Evolutionary conservation across 2,888 invertebrate genomes (phyloP).

Genomic region (Leptarthrus brevirostris): DNA sequence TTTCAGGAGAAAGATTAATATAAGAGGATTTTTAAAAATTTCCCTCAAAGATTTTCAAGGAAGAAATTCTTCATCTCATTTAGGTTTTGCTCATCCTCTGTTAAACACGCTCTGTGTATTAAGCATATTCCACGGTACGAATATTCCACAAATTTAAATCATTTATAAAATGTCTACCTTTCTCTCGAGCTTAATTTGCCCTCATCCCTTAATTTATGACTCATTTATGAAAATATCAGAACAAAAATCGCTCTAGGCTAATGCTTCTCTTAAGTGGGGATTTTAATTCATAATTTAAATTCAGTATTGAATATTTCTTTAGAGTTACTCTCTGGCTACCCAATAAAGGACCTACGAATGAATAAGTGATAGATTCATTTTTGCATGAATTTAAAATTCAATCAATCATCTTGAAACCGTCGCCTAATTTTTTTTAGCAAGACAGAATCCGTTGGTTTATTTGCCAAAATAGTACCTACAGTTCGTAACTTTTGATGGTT

Average conservation of each 20-base stretch:
- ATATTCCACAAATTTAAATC: too few species aligned
- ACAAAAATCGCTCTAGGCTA: background rate
- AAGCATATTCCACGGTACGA: too few species aligned
- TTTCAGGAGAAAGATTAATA: too few species aligned
- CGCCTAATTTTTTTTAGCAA: too few species aligned
- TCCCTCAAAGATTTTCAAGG: too few species aligned
- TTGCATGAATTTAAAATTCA: conserved; percentile 30
- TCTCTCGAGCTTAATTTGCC: background rate
- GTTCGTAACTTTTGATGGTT: too few species aligned
- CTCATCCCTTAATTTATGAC: conserved; percentile 29
- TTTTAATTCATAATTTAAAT: conserved; percentile 37
- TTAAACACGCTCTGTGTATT: too few species aligned
- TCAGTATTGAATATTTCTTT: conserved; percentile 26
- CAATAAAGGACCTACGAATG: background rate
- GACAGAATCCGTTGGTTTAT: too few species aligned
- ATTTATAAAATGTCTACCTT: background rate
- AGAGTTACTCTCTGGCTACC: background rate
- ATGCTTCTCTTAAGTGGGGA: conserved; percentile 2
- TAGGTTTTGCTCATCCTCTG: too few species aligned
- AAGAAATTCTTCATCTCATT: too few species aligned
- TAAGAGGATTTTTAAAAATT: too few species aligned
- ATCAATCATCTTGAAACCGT: conserved; percentile 26
- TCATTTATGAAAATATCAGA: conserved; percentile 8
- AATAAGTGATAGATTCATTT: conserved; percentile 18
- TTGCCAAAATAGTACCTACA: too few species aligned